phyloP scores from a whole-genome alignment of 2,888 invertebrate genomes.

The Scaeva pyrastri region DNA sequence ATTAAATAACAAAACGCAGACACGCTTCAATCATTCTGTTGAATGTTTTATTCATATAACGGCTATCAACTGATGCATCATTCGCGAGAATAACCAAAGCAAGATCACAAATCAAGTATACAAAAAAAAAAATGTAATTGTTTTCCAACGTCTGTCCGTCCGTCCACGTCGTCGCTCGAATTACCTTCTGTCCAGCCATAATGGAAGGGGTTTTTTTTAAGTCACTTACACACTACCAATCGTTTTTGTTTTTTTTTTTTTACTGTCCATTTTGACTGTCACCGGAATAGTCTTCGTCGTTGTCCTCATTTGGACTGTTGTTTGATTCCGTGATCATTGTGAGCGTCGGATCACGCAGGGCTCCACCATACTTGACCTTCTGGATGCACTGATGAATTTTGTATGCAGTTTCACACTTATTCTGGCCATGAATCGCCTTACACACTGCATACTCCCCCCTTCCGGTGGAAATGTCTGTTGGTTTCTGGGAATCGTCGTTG shows the following conservation, averaged over 20 bases:
- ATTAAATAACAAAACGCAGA: neutral
- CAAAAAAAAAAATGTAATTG: neutral
- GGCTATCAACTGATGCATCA: neutral
- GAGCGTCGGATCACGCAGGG: constrained; percentile 25
- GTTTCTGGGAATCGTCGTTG: constrained; percentile 77
- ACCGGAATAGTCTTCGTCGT: constrained; percentile 51
- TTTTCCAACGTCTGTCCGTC: neutral
- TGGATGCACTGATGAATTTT: constrained; percentile 79
- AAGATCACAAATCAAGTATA: constrained; percentile 6
- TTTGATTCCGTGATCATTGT: constrained; percentile 29
- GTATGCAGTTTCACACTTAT: constrained; percentile 81
- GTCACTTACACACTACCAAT: neutral
- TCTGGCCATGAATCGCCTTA: constrained; percentile 74
- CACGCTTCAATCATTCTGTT: constrained; percentile 24
- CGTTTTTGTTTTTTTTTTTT: constrained; percentile 8
- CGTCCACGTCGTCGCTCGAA: too few relatives aligned
- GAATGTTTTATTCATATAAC: neutral
- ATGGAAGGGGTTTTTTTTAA: neutral
- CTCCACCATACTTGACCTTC: constrained; percentile 56
- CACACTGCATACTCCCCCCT: constrained; percentile 50
- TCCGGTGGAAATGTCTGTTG: constrained; percentile 73
- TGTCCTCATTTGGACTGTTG: constrained; percentile 25
- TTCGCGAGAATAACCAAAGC: neutral
- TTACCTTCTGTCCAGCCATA: neutral
- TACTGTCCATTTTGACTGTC: constrained; percentile 54